Conservation (phyloP, 1,140 invertebrate species). For the Coptotermes formosanus region DNA sequence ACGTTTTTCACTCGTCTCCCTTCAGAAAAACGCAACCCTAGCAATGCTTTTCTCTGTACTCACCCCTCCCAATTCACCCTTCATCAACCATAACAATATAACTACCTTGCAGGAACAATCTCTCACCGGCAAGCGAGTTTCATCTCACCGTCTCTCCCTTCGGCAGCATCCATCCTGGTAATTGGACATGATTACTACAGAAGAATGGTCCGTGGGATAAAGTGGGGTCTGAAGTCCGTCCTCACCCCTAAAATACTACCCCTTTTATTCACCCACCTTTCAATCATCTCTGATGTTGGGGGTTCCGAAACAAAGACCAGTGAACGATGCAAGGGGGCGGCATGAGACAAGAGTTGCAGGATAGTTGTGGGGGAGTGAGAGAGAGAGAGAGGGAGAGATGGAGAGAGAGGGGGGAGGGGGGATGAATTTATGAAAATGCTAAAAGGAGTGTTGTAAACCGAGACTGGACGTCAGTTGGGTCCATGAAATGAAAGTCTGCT, state of each 20-base stretch:
- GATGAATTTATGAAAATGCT: not conserved
- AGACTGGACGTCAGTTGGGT: no score
- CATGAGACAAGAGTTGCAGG: not conserved
- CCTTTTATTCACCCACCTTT: not conserved
- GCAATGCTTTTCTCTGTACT: not conserved
- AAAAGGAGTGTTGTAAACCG: not conserved
- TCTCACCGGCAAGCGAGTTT: not conserved
- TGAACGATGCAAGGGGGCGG: not conserved
- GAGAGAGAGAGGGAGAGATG: no score
- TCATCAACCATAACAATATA: constrained; percentile 2
- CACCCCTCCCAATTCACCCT: not conserved
- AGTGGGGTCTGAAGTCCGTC: not conserved
- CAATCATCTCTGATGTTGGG: constrained; percentile 10
- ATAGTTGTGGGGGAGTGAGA: no score
- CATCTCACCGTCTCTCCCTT: not conserved
- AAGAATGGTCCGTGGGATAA: not conserved
- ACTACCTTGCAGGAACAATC: constrained; percentile 1
- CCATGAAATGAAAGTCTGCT: no score
- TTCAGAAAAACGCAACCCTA: not conserved
- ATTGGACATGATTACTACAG: constrained; percentile 12
- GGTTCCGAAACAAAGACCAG: not conserved
- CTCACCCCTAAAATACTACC: not conserved
- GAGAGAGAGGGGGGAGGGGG: not conserved
- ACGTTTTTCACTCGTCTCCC: not conserved
- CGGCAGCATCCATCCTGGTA: not conserved